phyloP scores from a whole-genome alignment of 2,797 vertebrate genomes.

The Lacerta agilis region DNA sequence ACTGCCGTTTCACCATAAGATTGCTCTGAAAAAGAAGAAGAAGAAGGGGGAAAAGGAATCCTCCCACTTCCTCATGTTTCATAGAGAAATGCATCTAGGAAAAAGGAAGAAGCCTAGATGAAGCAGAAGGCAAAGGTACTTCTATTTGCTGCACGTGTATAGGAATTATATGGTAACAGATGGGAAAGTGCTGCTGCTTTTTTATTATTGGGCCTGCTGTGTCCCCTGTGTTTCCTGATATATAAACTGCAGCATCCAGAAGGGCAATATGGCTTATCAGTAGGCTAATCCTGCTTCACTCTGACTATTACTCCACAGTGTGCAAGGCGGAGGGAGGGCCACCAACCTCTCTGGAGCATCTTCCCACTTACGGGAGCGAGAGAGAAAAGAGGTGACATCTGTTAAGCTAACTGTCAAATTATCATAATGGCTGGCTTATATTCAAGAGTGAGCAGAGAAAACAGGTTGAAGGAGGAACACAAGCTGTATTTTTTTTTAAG shows the following conservation, averaged over 20 bases:
- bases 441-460: conserved; percentile 27
- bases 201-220: background rate
- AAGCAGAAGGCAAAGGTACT: background rate
- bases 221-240: background rate
- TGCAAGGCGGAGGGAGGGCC: background rate
- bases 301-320: background rate
- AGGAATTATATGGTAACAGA: conserved; percentile 1
- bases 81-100: background rate
- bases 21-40: background rate
- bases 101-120: conserved; percentile 15
- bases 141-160: background rate
- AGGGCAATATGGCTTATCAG: conserved; percentile 15
- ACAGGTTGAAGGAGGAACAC: background rate
- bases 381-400: background rate
- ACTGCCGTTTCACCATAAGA: conserved; percentile 12
- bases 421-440: conserved; percentile 33
- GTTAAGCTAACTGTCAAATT: conserved; percentile 28
- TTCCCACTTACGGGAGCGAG: background rate
- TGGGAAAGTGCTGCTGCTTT: background rate
- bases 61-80: background rate
- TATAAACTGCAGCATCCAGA: conserved; percentile 6
- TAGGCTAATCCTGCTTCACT: background rate
- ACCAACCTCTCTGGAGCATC: conserved; percentile 25
- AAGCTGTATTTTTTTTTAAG: background rate
- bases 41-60: no score